A percentile compares a stretch with the other conserved stretches of the same genome.
Evolutionary conservation across 2,888 invertebrate genomes (phyloP).

Genomic region (Gryllus longicercus): DNA sequence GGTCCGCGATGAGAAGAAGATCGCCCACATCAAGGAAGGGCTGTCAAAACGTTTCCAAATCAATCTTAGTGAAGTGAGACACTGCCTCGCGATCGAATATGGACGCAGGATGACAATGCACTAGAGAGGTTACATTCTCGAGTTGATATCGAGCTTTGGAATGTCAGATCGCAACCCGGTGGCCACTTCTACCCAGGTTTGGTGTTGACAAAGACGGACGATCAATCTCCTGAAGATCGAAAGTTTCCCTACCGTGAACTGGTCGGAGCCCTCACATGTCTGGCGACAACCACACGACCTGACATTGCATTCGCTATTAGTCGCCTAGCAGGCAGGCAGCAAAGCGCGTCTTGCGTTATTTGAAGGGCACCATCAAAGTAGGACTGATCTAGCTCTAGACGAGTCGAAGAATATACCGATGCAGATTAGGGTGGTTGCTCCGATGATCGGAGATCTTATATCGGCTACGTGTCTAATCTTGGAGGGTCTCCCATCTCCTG

Average conservation of each 20-base stretch:
- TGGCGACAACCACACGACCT: too few relatives aligned
- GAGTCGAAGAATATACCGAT: slow-evolving; percentile 34
- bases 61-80: not conserved
- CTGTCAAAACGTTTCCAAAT: not conserved
- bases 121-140: not conserved
- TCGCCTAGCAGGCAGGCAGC: slow-evolving; percentile 38
- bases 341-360: slow-evolving; percentile 42
- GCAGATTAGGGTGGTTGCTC: slow-evolving; percentile 41
- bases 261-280: too few relatives aligned
- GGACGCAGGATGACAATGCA: not conserved
- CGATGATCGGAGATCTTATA: slow-evolving; percentile 38
- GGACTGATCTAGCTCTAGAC: slow-evolving; percentile 35
- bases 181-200: not conserved
- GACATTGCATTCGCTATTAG: too few relatives aligned
- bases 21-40: too few relatives aligned
- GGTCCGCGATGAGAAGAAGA: too few relatives aligned
- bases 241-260: not conserved
- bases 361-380: slow-evolving; percentile 39
- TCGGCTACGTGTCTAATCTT: slow-evolving; percentile 37
- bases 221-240: not conserved
- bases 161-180: not conserved
- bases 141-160: not conserved
- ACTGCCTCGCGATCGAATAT: not conserved
- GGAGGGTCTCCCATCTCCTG: not conserved
- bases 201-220: not conserved